Evolutionary conservation across 2,797 vertebrate genomes (phyloP).

Genomic region (Podarcis siculus): DNA sequence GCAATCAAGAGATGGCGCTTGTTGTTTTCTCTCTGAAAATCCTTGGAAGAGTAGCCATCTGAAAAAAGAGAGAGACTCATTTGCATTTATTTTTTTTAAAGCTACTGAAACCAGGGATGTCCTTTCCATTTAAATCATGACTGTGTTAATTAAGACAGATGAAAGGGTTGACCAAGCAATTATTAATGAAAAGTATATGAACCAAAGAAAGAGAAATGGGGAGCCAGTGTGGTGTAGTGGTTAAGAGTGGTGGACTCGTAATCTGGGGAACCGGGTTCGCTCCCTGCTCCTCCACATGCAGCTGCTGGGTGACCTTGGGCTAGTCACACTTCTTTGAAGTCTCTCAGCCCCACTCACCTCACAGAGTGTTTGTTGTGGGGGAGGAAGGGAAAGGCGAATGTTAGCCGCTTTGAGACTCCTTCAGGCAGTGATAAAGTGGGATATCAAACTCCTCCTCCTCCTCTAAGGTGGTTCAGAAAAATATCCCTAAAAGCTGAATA

Average conservation of each 20-base stretch:
- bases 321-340: no score
- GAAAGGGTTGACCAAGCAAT: slow-evolving; percentile 4
- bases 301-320: no score
- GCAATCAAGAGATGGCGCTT: not conserved
- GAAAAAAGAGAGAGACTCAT: slow-evolving; percentile 13
- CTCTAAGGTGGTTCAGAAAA: slow-evolving; percentile 15
- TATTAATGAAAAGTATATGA: not conserved
- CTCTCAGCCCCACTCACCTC: no score
- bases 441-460: no score
- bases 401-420: no score
- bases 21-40: slow-evolving; percentile 9
- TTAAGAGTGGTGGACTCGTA: no score
- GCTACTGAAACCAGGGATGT: slow-evolving; percentile 26
- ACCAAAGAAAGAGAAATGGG: slow-evolving; percentile 35
- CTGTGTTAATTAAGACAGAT: slow-evolving; percentile 8
- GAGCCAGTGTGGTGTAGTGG: no score
- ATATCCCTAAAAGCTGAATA: not conserved
- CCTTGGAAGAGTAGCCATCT: slow-evolving; percentile 21
- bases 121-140: slow-evolving; percentile 40
- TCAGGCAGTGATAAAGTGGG: no score
- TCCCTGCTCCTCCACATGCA: no score
- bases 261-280: no score
- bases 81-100: slow-evolving; percentile 6
- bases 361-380: no score
- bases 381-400: no score